phyloP scores from a whole-genome alignment of 2,797 vertebrate genomes.

The Morelia viridis region DNA sequence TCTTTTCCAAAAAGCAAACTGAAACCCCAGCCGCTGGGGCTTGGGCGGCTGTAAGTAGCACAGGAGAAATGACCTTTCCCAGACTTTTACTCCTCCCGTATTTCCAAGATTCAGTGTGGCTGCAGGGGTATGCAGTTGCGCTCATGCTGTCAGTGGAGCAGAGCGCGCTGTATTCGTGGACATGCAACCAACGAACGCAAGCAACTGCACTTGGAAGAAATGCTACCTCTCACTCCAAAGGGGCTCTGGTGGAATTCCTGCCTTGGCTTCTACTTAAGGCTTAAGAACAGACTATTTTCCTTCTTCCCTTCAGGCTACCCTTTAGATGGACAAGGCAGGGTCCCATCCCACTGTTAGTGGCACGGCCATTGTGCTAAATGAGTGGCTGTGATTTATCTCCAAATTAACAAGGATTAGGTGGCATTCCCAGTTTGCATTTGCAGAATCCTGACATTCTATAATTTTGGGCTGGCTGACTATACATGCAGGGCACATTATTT shows the following conservation, averaged over 20 bases:
- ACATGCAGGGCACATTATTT: conserved; percentile 19
- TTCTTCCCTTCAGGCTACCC: background rate
- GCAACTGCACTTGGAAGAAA: background rate
- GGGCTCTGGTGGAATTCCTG: background rate
- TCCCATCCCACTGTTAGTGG: background rate
- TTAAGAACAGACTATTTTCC: background rate
- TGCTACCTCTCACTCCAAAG: background rate
- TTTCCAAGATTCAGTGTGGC: background rate
- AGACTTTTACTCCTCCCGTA: background rate
- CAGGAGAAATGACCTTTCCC: background rate
- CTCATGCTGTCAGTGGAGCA: background rate
- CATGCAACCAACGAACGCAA: background rate
- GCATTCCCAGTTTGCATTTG: background rate
- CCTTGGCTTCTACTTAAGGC: background rate
- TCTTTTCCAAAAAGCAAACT: background rate
- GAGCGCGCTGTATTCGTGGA: background rate
- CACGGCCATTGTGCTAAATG: background rate
- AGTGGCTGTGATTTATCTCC: background rate
- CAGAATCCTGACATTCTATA: background rate
- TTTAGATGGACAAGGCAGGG: background rate
- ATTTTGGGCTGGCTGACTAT: conserved; percentile 12
- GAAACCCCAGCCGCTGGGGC: background rate
- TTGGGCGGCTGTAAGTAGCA: background rate
- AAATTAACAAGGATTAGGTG: background rate
- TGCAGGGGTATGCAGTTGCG: background rate